Evolutionary conservation across 2,113 vertebrate species (phyloP).

Genomic region (Pedetes capensis): DNA sequence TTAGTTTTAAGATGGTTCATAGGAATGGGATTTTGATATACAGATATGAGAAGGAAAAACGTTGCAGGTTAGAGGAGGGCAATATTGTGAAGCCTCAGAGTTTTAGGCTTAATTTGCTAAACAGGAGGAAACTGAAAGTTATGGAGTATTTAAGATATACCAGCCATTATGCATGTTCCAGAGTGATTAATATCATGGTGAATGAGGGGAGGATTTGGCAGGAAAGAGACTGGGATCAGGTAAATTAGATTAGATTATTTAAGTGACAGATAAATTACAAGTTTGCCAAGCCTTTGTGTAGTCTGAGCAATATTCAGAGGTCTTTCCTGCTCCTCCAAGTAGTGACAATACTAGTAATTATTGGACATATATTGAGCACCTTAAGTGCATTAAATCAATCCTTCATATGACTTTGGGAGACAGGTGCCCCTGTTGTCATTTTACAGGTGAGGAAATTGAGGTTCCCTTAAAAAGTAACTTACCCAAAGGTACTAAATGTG

Average conservation of each 20-base stretch:
- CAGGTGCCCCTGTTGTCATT: neutral
- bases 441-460: slow-evolving; percentile 7
- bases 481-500: neutral
- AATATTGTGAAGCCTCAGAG: neutral
- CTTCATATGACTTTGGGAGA: neutral
- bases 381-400: neutral
- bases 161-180: neutral
- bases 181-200: neutral
- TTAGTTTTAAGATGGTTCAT: neutral
- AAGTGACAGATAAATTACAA: neutral
- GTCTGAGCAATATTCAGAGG: slow-evolving; percentile 14
- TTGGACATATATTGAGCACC: neutral
- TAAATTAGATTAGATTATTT: slow-evolving; percentile 9
- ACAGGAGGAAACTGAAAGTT: neutral
- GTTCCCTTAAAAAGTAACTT: neutral
- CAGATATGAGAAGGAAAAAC: neutral
- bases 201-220: neutral
- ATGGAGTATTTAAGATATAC: neutral
- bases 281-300: slow-evolving; percentile 8
- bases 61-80: neutral
- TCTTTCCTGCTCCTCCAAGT: slow-evolving; percentile 15
- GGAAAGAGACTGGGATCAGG: neutral
- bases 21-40: neutral
- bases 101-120: slow-evolving; percentile 14
- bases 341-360: slow-evolving; percentile 34